Conservation (phyloP, 2,113 vertebrate genomes). For the Otis tarda region DNA sequence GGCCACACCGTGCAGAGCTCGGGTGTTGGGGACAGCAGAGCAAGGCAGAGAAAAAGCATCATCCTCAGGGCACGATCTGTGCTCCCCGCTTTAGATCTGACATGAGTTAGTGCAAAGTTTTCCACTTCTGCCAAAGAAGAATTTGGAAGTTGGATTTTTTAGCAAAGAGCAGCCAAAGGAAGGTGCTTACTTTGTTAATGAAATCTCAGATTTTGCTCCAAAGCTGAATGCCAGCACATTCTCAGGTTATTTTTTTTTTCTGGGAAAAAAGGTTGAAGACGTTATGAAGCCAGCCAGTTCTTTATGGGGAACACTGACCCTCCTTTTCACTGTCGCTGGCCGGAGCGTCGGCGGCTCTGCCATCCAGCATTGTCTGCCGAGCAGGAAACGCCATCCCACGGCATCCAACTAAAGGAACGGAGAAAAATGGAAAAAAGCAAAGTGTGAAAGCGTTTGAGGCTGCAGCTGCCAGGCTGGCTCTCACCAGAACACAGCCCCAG, state of each 20-base stretch:
- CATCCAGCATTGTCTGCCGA: not conserved
- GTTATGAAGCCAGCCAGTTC: not conserved
- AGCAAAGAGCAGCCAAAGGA: not conserved
- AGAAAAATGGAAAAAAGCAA: not conserved
- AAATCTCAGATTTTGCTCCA: not conserved
- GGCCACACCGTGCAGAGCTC: not conserved
- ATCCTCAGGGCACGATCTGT: not conserved
- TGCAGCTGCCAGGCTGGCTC: rapidly evolving
- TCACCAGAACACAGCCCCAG: not conserved
- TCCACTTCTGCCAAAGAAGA: not conserved
- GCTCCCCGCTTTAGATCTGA: not conserved
- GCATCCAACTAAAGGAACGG: not conserved
- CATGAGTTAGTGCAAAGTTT: not conserved
- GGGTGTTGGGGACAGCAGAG: not conserved
- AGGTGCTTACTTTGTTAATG: not conserved
- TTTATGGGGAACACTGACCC: not conserved
- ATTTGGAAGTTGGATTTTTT: not conserved
- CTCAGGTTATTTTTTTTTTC: not conserved
- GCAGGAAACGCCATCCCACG: not conserved
- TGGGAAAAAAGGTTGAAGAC: not conserved
- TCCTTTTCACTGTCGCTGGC: not conserved
- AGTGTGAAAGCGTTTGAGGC: not conserved
- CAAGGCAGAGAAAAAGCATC: not conserved
- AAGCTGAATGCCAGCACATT: not conserved
- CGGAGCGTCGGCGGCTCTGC: not conserved